phyloP scores from a whole-genome alignment of 1,140 invertebrate genomes.

The Drosophila seguyi region DNA sequence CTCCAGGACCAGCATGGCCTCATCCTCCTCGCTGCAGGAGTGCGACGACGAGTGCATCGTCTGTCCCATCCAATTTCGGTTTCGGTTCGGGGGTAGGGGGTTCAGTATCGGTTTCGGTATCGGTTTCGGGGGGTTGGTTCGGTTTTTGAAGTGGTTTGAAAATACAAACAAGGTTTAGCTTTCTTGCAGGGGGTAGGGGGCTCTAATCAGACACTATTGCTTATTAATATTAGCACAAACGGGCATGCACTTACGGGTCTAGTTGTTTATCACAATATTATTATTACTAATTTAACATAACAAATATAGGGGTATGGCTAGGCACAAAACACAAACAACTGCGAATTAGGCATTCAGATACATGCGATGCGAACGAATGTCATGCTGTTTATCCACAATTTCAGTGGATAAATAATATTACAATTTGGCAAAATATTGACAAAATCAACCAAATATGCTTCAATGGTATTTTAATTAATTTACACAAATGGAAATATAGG shows the following conservation, averaged over 20 bases:
- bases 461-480: slow-evolving; percentile 60
- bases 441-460: slow-evolving; percentile 39
- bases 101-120: slow-evolving; percentile 16
- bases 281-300: slow-evolving; percentile 48
- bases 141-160: slow-evolving; percentile 30
- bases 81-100: slow-evolving; percentile 1
- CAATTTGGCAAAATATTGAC: slow-evolving; percentile 52
- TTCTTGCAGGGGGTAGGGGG: slow-evolving; percentile 52
- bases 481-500: slow-evolving; percentile 39
- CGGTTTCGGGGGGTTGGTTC: slow-evolving; percentile 11
- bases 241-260: slow-evolving; percentile 63
- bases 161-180: slow-evolving; percentile 73
- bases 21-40: slow-evolving; percentile 79
- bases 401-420: slow-evolving; percentile 49
- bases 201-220: slow-evolving; percentile 47
- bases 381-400: slow-evolving; percentile 50
- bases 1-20: slow-evolving; percentile 69
- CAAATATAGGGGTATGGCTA: slow-evolving; percentile 27
- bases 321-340: slow-evolving; percentile 42
- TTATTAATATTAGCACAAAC: slow-evolving; percentile 50
- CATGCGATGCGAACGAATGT: slow-evolving; percentile 41
- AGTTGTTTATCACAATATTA: slow-evolving; percentile 58
- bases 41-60: slow-evolving; percentile 72
- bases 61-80: slow-evolving; percentile 37
- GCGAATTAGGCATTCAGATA: slow-evolving; percentile 46